Percentiles rank a stretch among this genome's conserved stretches.
These are phyloP conservation scores for Griposia aprilina DNA, from an alignment of 2,888 invertebrate genomes.

Conservation along the genomic window DNA sequence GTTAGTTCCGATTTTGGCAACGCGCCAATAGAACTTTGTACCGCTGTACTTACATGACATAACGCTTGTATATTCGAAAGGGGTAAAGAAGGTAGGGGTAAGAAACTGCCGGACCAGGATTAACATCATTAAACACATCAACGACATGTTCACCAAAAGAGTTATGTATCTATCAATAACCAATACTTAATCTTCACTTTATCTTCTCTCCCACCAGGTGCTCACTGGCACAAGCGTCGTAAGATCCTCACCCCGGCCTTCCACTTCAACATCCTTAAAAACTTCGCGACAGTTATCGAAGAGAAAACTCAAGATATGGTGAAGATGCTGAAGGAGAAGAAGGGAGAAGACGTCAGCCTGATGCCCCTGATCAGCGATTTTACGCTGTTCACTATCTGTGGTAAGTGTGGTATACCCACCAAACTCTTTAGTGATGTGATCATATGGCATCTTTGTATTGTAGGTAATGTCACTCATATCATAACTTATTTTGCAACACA, in stretches of 20 bases:
- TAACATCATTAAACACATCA: too few relatives aligned
- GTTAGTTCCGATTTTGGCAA: too few relatives aligned
- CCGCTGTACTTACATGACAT: background rate
- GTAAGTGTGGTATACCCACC: conserved; percentile 77
- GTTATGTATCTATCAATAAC: background rate
- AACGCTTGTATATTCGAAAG: background rate
- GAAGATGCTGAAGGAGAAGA: conserved; percentile 69
- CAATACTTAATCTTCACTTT: background rate
- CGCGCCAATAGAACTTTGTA: background rate
- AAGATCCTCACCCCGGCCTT: conserved; percentile 92
- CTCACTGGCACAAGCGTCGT: conserved; percentile 91
- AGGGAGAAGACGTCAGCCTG: conserved; percentile 79
- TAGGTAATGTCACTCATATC: too few relatives aligned
- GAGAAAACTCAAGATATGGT: conserved; percentile 78
- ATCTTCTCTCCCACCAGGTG: conserved; percentile 73
- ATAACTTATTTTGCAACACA: too few relatives aligned
- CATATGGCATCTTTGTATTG: too few relatives aligned
- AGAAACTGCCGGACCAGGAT: background rate
- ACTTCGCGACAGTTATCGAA: conserved; percentile 78
- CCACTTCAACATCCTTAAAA: conserved; percentile 91
- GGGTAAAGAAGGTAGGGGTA: background rate
- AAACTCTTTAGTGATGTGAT: too few relatives aligned
- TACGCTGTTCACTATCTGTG: conserved; percentile 92
- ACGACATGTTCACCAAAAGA: background rate
- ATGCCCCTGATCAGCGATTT: conserved; percentile 90